Base-by-base conservation (phyloP, 2,113 vertebrate genomes). In the Apistogramma diplotaenia region DNA sequence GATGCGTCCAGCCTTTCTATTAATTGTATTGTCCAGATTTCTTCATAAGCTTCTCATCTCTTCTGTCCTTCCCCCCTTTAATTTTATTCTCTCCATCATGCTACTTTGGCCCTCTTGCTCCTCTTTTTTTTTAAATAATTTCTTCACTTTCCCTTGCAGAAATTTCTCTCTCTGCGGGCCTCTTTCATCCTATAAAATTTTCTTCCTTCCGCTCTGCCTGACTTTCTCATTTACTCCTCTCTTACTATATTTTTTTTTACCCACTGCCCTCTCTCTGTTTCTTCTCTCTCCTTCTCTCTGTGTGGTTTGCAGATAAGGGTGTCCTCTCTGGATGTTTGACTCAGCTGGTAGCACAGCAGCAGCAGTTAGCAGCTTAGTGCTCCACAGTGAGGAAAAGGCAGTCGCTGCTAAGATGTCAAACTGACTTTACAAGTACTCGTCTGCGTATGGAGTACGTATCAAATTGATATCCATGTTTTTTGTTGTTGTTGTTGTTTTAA, bases 301-400 rank as follows among this genome's bases (percentile, higher is more conserved):
- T 74, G 86, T 56, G 75, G 70, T 57, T 46, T 62, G 65, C 16
- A 87, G 88, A 88, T 91, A 87, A 85, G 84, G 90, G 74, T 71
- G 73, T 83, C 27, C 73, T 87, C 84, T 56, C 77, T 88, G 81
- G 78, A 31, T 86, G 83, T 84, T 86, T 6, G 67, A 82, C 85
- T 90, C 83, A 55, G 77, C 76, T 72, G 79, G 75, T 78, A 57
- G 81, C 40, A 43, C 70, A 33, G 87, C 84, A 76, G 87, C 76
- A 79, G 83, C 81, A 78, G 87, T 77, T 55, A 81, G 89, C 18
- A 18, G 80, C 85, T 91, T 40, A 87, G 80, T 40, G 82, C 54
- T 82, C 16, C 72, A 82, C 79, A 73, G 78, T 55, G 56, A 59
- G 76, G 59, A 71, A 82, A 82, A 60, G 60, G 62, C 35, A 70